Base-by-base conservation (phyloP, 2,797 vertebrate genomes). In the Anabacerthia variegaticeps region DNA sequence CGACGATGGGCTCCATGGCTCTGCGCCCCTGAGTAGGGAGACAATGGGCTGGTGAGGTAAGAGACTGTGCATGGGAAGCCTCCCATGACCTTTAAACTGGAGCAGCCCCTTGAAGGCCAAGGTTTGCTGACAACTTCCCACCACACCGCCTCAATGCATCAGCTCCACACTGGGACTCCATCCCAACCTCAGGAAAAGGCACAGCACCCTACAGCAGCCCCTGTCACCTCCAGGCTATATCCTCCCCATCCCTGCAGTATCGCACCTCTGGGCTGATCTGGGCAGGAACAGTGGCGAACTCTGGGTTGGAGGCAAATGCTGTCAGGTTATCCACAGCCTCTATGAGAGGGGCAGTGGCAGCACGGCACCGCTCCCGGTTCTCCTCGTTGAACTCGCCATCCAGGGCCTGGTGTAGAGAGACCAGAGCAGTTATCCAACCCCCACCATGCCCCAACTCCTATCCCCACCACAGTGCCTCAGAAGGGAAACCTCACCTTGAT, bases 311-410 rank as follows among this genome's bases (percentile, higher is more conserved):
- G 28, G 99, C 99, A 0, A 99, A 99, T 59, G 99, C 99, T 0
- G 99, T 99, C 85, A 99, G 98, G 94, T 99, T 99, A 96, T 99
- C 99, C 96, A 99, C 99, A 0, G 99, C 99, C 95, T 99, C 99
- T 26, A 99, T 99, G 80, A 99, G 98, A 24, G 99, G 99, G 26
- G 98, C 98, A 0, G 99, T 99, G 74, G 99, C 98, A 6, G 98
- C 98, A 2, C 98, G 98, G 96, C 99, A 99, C 91, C 99, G 99
- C 93, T 99, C 98, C 22, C 99, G 98, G 97, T 99, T 99, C 93
- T 99, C 99, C 27, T 99, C 98, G 2, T 98, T 99, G 88, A 99
- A 99, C 5, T 99, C 99, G 6, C 99, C 99, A 3, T 99, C 99
- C 87, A 99, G 97, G 2, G 99, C 99, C 99, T 99, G 95, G 15